Conservation (phyloP, 2,888 invertebrate species). For the Osedax fenrisi region DNA sequence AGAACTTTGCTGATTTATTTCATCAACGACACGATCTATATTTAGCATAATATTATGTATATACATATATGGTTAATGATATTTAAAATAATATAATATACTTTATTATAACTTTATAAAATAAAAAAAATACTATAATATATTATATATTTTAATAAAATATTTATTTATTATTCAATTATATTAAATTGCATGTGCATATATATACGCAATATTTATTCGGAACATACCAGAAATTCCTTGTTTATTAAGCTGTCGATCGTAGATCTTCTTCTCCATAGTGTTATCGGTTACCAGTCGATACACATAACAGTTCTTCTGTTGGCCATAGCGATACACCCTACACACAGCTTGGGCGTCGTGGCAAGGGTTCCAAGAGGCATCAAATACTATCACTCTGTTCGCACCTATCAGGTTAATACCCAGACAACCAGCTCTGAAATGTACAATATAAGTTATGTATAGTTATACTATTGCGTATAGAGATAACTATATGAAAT, state of each 20-base stretch:
- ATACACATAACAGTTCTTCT: conserved; percentile 85
- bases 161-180: no score
- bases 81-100: no score
- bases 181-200: no score
- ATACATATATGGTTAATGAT: no score
- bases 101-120: no score
- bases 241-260: conserved; percentile 91
- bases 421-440: conserved; percentile 80
- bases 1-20: conserved; percentile 82
- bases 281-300: conserved; percentile 91
- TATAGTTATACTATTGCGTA: not conserved
- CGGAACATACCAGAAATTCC: conserved; percentile 76
- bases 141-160: no score
- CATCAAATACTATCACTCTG: conserved; percentile 89
- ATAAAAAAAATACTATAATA: no score
- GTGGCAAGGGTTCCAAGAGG: conserved; percentile 98
- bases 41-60: no score
- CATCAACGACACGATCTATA: conserved; percentile 89
- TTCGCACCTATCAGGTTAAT: conserved; percentile 95
- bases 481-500: no score
- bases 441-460: conserved; percentile 28
- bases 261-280: conserved; percentile 92
- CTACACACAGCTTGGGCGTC: conserved; percentile 79
- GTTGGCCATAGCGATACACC: conserved; percentile 85
- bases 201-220: no score